phyloP scores from a whole-genome alignment of 2,113 vertebrate species.

The Sakesphorus luctuosus region DNA sequence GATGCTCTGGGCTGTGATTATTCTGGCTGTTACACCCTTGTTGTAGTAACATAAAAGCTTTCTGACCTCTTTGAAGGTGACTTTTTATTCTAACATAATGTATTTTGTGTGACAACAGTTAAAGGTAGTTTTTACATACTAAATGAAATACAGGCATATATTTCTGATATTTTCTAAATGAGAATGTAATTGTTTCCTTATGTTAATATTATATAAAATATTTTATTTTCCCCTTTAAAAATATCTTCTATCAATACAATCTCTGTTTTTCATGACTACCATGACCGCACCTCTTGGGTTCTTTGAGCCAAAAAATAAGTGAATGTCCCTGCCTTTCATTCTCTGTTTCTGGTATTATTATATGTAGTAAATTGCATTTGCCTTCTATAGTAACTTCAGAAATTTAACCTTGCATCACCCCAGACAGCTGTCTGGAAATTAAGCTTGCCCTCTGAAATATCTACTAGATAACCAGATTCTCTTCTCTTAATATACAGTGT shows the following conservation, averaged over 20 bases:
- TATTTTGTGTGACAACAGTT: not conserved
- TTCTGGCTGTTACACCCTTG: not conserved
- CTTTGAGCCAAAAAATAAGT: not conserved
- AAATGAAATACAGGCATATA: not conserved
- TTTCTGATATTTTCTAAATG: not conserved
- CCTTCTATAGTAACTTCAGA: not conserved
- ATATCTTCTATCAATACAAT: not conserved
- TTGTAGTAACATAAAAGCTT: not conserved
- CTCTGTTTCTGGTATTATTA: not conserved
- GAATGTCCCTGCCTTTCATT: not conserved
- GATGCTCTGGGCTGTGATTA: not conserved
- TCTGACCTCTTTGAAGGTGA: slow-evolving; percentile 26
- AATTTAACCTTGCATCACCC: slow-evolving; percentile 15
- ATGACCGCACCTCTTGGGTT: not conserved
- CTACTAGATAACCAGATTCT: slow-evolving; percentile 2
- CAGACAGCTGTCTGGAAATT: slow-evolving; percentile 36
- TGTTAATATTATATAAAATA: not conserved
- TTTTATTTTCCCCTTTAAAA: not conserved
- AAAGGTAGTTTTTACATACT: not conserved
- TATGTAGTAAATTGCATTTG: not conserved
- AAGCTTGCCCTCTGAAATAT: slow-evolving; percentile 2
- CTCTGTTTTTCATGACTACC: not conserved
- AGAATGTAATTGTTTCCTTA: not conserved
- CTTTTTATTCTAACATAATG: not conserved
- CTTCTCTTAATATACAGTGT: not conserved